Evolutionary conservation across 2,113 vertebrate species (phyloP), one percentile per base, ranked within the genome.

Genomic region (Cathartes aura): DNA sequence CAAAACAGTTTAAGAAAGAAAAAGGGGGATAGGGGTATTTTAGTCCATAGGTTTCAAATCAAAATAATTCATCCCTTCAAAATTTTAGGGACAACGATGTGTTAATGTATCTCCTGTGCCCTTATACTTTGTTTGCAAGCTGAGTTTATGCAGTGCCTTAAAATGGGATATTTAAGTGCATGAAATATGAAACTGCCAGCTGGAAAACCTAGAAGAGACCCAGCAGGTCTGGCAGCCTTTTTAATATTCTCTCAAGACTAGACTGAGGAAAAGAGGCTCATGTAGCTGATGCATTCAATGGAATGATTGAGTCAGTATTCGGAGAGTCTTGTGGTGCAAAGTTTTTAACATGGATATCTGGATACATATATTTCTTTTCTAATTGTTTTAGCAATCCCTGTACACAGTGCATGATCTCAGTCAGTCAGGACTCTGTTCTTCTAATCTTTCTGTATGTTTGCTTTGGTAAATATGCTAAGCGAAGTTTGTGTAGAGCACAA

Each of bases 211-310:
- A 75, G 75, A 90, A 62, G 86, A 86, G 79, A 80, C 56, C 55
- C 73, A 84, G 87, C 87, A 84, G 83, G 82, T 95, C 82, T 87
- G 76, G 78, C 78, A 86, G 87, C 53, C 59, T 87, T 71, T 71
- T 30, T 45, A 38, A 38, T 76, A 15, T 24, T 56, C 70, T 60
- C 36, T 59, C 40, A 27, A 70, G n/a, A 59, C 30, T 23, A 18
- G 23, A 21, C 55, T 38, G 67, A 53, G 50, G 78, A 59, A 53
- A 42, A 70, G 78, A 75, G 45, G 56, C 50, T 79, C 16, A 3
- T 6, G 34, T 14, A 79, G 72, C 83, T 63, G 32, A 20, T 42
- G 43, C 12, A 11, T 11, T 64, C 30, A 43, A 2, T 36, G 56
- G 78, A 83, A 59, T 59, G n/a, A 59, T 4, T 84, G 64, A 76